Percentiles rank a stretch among this genome's conserved stretches.
phyloP scores from a whole-genome alignment of 2,888 invertebrate species.

The Prosopocoilus inquinatus region DNA sequence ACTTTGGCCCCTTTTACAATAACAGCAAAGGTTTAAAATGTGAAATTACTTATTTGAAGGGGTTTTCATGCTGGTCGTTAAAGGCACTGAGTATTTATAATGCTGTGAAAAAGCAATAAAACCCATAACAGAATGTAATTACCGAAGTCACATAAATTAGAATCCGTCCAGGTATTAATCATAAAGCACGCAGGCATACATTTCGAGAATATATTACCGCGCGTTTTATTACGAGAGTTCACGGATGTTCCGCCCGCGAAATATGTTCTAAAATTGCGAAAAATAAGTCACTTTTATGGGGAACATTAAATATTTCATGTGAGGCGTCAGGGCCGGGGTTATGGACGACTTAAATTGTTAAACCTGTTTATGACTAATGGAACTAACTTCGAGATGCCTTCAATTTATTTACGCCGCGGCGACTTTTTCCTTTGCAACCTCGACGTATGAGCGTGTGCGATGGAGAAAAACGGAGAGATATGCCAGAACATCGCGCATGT shows the following conservation, averaged over 20 bases:
- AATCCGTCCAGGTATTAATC: background rate
- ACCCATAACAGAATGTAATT: constrained; percentile 8
- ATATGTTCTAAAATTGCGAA: constrained; percentile 16
- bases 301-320: constrained; percentile 30
- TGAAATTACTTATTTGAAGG: no score
- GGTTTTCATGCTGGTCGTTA: no score
- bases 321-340: constrained; percentile 26
- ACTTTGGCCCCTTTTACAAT: no score
- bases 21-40: no score
- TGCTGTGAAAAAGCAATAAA: constrained; percentile 11
- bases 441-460: constrained; percentile 6
- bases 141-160: constrained; percentile 3
- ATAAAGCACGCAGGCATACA: background rate
- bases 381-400: constrained; percentile 31
- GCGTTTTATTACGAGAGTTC: constrained; percentile 3
- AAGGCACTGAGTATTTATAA: constrained; percentile 1
- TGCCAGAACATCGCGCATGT: constrained; percentile 15
- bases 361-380: constrained; percentile 38
- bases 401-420: constrained; percentile 32
- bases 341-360: constrained; percentile 36
- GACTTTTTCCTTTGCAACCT: constrained; percentile 12
- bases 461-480: constrained; percentile 11
- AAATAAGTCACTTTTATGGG: constrained; percentile 28
- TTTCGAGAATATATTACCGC: constrained; percentile 3
- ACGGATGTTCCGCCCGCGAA: constrained; percentile 13